Base-by-base conservation (phyloP, 1,140 invertebrate genomes). In the Lordiphosa collinella region DNA sequence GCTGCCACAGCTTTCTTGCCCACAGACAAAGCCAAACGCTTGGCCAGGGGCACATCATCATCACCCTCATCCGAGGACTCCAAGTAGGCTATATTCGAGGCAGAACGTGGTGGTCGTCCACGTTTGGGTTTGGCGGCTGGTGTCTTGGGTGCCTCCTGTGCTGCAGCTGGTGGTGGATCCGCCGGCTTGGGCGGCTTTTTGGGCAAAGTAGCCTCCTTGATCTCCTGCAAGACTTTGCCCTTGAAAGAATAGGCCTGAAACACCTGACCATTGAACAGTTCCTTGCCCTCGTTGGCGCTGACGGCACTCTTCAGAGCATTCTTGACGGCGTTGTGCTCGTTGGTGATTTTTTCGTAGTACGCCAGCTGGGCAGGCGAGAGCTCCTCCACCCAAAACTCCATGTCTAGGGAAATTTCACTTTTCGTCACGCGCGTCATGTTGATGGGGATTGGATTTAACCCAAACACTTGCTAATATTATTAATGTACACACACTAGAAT, bases 311-410 rank as follows among this genome's bases (percentile, higher is more conserved):
- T 91, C 0, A 92, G 68, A 41, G 91, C 91, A 46, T 89, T 90
- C 70, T 92, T 91, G 40, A 92, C 91, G 44, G 90, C 91, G 51
- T 92, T 92, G 51, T 92, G 92, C 60, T 92, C 92, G 50, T 91
- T 90, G 79, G 92, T 79, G 57, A 89, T 90, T 90, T 92, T 87
- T 56, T 91, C 90, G 54, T 91, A 90, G 25, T 90, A 87, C 41
- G 85, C 57, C 9, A 92, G 73, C 73, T 94, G 93, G 5, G 89
- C 90, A 50, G 93, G 91, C 4, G 91, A 92, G 0, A 94, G 85
- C 37, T 93, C 93, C 37, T 94, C 93, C 43, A 93, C 92, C 86
- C 90, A 90, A 62, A 92, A 93, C 46, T 94, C 93, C 67, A 94
- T 88, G 60, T 93, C 92, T 12, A 94, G 78, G 22, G 69, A 76